Evolutionary conservation across 2,113 vertebrate genomes (phyloP), one percentile per base, ranked within the genome.

Genomic region (Spilogale gracilis): DNA sequence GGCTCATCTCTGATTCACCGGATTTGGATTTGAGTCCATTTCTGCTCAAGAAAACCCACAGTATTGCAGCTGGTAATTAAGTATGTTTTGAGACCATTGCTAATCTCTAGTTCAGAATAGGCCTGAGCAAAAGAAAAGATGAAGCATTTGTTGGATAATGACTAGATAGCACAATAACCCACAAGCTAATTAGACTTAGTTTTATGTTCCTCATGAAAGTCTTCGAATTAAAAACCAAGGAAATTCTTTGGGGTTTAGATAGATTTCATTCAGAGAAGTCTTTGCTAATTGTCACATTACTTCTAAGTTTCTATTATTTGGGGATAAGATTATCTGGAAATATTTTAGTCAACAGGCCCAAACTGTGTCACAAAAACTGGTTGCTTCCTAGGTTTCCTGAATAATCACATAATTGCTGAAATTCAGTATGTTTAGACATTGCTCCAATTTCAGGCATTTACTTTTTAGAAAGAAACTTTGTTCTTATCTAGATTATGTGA

Each of bases 181-280:
- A 73, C 14, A 93, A 63, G 6, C 9, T 69, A 25, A 63, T 50
- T 93, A 5, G n/a, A 21, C 52, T 82, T 50, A 71, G 54, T 71
- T 85, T 92, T 85, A 63, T 80, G 10, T 74, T 95, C n/a, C 11
- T 90, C 11, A 80, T 88, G 2, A 43, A 87, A 63, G 5, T 63
- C 23, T 96, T 97, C 48, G 45, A 90, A 90, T 89, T 88, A 76
- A 95, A 85, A 95, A 81, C 78, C 16, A 82, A 94, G 69, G 9
- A 32, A 43, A 54, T 43, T 20, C 63, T 91, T 97, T 45, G 43
- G 45, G 6, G 7, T 79, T 48, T 82, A 67, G 17, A 30, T 9
- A 81, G 38, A 27, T 83, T 97, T 89, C 11, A 48, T 80, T 92
- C 14, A 30, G 10, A 18, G 84, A 90, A 2, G 6, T 56, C n/a